Conservation (phyloP, 2,797 vertebrate genomes). For the Poliocrania exsul region DNA sequence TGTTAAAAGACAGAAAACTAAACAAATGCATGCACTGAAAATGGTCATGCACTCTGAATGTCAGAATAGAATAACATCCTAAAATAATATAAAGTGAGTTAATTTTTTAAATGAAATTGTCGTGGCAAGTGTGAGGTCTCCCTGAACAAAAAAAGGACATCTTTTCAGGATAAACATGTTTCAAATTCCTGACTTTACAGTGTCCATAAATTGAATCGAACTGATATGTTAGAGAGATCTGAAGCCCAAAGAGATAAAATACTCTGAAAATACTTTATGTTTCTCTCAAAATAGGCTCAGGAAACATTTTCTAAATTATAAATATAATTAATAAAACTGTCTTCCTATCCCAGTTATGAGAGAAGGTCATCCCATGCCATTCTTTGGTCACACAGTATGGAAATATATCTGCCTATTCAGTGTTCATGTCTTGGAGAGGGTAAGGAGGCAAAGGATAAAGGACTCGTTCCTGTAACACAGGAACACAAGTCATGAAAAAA, state of each 20-base stretch:
- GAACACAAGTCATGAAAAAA: background rate
- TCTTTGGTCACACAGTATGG: background rate
- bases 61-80: background rate
- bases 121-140: background rate
- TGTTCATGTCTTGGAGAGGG: background rate
- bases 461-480: background rate
- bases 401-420: background rate
- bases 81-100: background rate
- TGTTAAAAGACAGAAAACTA: conserved; percentile 29
- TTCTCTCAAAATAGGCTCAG: background rate
- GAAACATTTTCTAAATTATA: background rate
- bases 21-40: conserved; percentile 7
- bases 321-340: background rate
- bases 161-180: background rate
- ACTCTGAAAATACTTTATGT: background rate
- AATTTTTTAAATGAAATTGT: background rate
- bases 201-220: background rate
- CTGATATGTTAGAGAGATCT: background rate
- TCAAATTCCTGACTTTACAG: background rate
- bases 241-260: background rate
- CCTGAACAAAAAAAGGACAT: background rate
- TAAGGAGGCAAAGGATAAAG: background rate
- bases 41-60: background rate
- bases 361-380: background rate
- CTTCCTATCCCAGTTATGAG: background rate